Base-by-base conservation (phyloP, 2,113 vertebrate genomes). In the Spheniscus mendiculus region DNA sequence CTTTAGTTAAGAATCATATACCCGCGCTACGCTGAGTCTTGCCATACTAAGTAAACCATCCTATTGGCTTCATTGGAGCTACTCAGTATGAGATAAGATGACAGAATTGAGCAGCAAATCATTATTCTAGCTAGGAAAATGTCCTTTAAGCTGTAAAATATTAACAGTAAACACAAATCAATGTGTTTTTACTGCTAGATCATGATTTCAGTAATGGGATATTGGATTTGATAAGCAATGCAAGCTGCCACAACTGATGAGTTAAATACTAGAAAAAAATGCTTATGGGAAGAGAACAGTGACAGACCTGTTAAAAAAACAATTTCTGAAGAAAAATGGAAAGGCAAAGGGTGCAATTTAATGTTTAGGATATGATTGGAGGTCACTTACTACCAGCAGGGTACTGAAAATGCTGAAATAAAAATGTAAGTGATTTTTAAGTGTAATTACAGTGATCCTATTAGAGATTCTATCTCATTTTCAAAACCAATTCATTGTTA, bases 111-210 rank as follows among this genome's bases (percentile, higher is more conserved):
- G 76, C 32, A 91, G 53, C 44, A 95, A 65, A 79, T 89, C 25
- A 38, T 92, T 77, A 42, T 76, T 87, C 82, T 87, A 61, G 78
- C 49, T 69, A 76, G 40, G 32, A 80, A 93, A 89, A 65, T 72
- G 55, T 78, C 34, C 73, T 91, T 92, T 72, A 91, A 85, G 34
- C 36, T 94, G 65, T 91, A 73, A 89, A 95, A 91, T 93, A 74
- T 91, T 89, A 96, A 74, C 65, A 87, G 65, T 82, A 96, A 97
- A 91, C 52, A 95, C 30, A 49, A 91, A 92, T 87, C 90, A 94
- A 78, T 84, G 38, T 66, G 40, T 44, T 90, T 90, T 91, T 87
- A 76, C 81, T 80, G 45, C 49, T 87, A 73, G 56, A 72, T 95
- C 80, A 77, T 95, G 15, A 85, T 97, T 89, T 96, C 74, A 86